Conservation (phyloP, 2,888 invertebrate species). For the Aleiodes leptofemur region DNA sequence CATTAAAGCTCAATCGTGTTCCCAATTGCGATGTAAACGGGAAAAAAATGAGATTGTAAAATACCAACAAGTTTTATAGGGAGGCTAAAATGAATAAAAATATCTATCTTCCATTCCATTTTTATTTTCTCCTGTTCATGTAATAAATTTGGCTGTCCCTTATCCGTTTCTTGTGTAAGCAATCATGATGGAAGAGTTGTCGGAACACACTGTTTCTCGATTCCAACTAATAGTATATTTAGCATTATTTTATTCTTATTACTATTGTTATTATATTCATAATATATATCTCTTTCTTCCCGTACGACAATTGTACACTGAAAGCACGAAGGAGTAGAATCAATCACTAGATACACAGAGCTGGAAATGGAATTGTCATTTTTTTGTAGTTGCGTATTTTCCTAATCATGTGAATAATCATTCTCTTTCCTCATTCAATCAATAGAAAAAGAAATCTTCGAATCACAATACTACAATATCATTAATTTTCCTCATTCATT, state of each 20-base stretch:
- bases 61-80: slow-evolving; percentile 19
- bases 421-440: background rate
- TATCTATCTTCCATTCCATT: background rate
- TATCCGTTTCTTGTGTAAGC: slow-evolving; percentile 26
- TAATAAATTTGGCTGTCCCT: background rate
- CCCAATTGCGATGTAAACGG: slow-evolving; percentile 24
- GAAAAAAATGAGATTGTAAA: slow-evolving; percentile 31
- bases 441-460: background rate
- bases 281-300: slow-evolving; percentile 18
- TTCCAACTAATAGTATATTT: slow-evolving; percentile 2
- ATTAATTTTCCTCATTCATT: background rate
- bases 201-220: no score
- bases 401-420: background rate
- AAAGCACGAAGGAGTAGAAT: slow-evolving; percentile 22
- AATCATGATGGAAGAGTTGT: slow-evolving; percentile 29
- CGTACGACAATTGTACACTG: slow-evolving; percentile 36
- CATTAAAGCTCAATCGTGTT: slow-evolving; percentile 44
- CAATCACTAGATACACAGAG: slow-evolving; percentile 53
- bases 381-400: slow-evolving; percentile 7
- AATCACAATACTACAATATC: background rate
- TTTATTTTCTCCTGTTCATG: background rate
- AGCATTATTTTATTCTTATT: slow-evolving; percentile 6
- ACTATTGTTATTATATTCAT: slow-evolving; percentile 4
- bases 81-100: slow-evolving; percentile 13
- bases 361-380: slow-evolving; percentile 51